Conservation (phyloP, 2,113 vertebrate species). For the Misgurnus mizolepis region DNA sequence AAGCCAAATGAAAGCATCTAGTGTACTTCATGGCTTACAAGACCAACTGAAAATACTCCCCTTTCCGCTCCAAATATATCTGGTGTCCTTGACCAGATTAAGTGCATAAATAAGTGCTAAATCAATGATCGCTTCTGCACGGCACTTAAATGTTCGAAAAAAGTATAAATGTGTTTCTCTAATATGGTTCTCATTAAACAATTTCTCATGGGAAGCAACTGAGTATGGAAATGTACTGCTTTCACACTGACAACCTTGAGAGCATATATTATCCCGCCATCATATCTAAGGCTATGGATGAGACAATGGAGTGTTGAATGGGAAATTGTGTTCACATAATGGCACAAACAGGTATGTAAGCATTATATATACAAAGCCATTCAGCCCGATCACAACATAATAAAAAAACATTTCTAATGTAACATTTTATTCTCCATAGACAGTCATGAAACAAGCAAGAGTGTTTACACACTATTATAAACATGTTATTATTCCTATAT, state of each 20-base stretch:
- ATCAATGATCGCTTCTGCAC: constrained; percentile 39
- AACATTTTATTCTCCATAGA: no score
- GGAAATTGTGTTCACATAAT: not conserved
- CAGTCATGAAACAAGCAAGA: no score
- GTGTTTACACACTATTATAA: no score
- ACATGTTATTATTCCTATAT: no score
- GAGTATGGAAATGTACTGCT: not conserved
- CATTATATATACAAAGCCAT: no score
- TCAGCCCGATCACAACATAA: no score
- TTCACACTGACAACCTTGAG: constrained; percentile 7
- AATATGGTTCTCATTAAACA: constrained; percentile 40
- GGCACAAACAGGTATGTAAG: not conserved
- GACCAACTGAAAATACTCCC: constrained; percentile 25
- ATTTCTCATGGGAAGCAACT: constrained; percentile 14
- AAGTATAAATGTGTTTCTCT: constrained; percentile 48
- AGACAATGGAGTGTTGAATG: not conserved
- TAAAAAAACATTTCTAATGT: no score
- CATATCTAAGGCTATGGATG: not conserved
- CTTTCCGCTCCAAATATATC: constrained; percentile 32
- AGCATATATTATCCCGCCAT: not conserved
- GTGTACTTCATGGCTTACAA: constrained; percentile 42
- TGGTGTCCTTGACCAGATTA: constrained; percentile 40
- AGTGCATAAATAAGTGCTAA: constrained; percentile 26
- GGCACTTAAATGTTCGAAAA: constrained; percentile 28
- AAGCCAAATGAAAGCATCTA: constrained; percentile 45